A percentile compares a stretch with the other conserved stretches of the same genome.
Conservation (phyloP, 2,888 invertebrate genomes). For the Agelastica alni region DNA sequence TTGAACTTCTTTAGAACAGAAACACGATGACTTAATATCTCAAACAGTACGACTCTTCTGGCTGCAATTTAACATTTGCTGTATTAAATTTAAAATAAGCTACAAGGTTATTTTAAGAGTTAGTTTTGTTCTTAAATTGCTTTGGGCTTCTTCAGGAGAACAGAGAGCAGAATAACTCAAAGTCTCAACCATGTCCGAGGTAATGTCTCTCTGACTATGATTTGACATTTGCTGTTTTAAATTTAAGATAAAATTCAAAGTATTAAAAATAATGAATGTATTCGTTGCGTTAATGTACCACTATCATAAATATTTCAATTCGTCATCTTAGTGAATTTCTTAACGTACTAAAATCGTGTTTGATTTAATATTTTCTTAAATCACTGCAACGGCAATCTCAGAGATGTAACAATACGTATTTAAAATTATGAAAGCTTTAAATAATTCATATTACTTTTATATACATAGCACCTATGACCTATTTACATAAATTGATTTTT, state of each 20-base stretch:
- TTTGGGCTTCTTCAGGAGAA: too few species aligned
- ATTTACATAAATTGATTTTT: slow-evolving; percentile 38
- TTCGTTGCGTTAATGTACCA: too few species aligned
- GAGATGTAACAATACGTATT: slow-evolving; percentile 18
- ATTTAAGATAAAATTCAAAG: too few species aligned
- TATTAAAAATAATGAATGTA: too few species aligned
- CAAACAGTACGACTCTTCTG: too few species aligned
- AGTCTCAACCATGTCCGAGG: neutral
- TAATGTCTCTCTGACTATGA: neutral
- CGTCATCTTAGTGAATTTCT: neutral
- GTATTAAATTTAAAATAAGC: too few species aligned
- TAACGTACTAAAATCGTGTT: slow-evolving; percentile 12
- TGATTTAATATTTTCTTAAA: slow-evolving; percentile 21
- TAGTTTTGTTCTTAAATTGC: too few species aligned
- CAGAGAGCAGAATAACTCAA: too few species aligned
- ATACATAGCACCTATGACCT: slow-evolving; percentile 43
- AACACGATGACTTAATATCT: too few species aligned
- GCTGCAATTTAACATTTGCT: too few species aligned
- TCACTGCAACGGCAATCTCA: slow-evolving; percentile 20
- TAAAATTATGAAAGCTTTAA: slow-evolving; percentile 19
- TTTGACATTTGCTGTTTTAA: neutral
- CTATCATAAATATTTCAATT: neutral
- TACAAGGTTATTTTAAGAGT: too few species aligned
- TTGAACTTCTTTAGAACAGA: too few species aligned
- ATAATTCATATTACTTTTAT: slow-evolving; percentile 23